Base-by-base conservation (phyloP, 92 coral and sea anemone species). In the Epizoanthus scotinus region DNA sequence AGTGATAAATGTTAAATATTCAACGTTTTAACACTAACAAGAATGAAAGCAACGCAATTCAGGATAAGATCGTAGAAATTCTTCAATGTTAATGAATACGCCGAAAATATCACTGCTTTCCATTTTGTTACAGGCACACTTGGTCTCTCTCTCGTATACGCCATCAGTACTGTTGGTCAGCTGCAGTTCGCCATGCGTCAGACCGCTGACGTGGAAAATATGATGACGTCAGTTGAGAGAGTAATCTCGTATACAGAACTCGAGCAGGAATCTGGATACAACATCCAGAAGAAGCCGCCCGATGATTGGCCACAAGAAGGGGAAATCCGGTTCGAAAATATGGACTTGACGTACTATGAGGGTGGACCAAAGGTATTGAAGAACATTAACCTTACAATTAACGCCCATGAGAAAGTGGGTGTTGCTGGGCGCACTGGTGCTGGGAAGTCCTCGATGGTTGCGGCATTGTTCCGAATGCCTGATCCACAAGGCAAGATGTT, bases 361-460 rank as follows among this genome's bases (percentile, higher is more conserved):
- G 97, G 97, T 18, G 98, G 94, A 7, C 92, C 95, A 38, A 83
- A 79, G 57, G 94, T 91, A 7, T 81, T 90, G 28, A 89, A 88
- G 78, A 72, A 84, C 73, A 84, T 88, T 73, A 62, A 83, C 40
- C 56, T 92, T 52, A 69, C 81, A 15, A 87, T 92, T 66, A 82
- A 90, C 42, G 89, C 91, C 9, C 86, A 90, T 18, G 95, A 87
- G 70, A 83, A 90, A 84, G 89, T 96, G 18, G 99, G 99, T n/a
- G 93, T 96, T 5, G 99, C 94, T 0, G 99, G 99, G 8, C 84
- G 99, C 21, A 96, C 99, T 0, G 99, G 99, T 47, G 99, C 99
- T 25, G 99, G 99, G 4, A 96, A 96, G 58, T 96, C 99, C 24
- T 93, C 99, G 12, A 81, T 96, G 69, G 94, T 94, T 5, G 75